Conservation (phyloP, 2,888 invertebrate genomes). For the Heliconius cydno region DNA sequence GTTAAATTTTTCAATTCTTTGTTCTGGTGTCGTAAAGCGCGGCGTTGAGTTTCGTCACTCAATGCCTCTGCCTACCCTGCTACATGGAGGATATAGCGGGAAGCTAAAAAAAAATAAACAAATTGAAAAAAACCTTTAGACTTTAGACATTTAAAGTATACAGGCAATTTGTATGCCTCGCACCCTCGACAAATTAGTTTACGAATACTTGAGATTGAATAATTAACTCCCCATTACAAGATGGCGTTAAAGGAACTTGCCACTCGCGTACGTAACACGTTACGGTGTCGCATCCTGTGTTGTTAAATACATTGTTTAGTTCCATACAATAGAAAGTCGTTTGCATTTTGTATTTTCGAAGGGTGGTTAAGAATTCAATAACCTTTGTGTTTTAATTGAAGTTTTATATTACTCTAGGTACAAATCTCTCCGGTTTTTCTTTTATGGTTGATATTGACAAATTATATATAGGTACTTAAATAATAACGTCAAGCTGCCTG, state of each 20-base stretch:
- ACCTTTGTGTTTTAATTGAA: neutral
- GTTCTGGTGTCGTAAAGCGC: too few species aligned
- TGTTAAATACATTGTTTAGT: conserved; percentile 27
- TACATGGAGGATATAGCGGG: too few species aligned
- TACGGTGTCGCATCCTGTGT: conserved; percentile 36
- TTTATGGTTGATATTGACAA: neutral
- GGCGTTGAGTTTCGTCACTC: too few species aligned
- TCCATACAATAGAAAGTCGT: conserved; percentile 32
- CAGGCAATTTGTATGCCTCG: conserved; percentile 14
- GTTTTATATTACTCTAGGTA: conserved; percentile 7
- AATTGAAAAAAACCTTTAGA: conserved; percentile 16
- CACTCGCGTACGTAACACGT: conserved; percentile 28
- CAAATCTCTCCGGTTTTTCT: neutral
- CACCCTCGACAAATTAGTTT: conserved; percentile 53
- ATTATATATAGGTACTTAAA: neutral
- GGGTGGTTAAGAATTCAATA: neutral
- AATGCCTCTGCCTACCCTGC: too few species aligned
- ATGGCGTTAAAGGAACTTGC: conserved; percentile 37
- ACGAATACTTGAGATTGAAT: conserved; percentile 55
- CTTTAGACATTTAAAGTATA: conserved; percentile 3
- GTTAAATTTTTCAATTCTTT: too few species aligned
- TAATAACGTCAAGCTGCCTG: neutral
- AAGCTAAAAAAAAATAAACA: too few species aligned
- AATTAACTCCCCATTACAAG: conserved; percentile 52
- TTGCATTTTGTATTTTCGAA: neutral